Evolutionary conservation across 2,113 vertebrate species (phyloP), one percentile per base, ranked within the genome.

Genomic region (Archocentrus centrarchus): DNA sequence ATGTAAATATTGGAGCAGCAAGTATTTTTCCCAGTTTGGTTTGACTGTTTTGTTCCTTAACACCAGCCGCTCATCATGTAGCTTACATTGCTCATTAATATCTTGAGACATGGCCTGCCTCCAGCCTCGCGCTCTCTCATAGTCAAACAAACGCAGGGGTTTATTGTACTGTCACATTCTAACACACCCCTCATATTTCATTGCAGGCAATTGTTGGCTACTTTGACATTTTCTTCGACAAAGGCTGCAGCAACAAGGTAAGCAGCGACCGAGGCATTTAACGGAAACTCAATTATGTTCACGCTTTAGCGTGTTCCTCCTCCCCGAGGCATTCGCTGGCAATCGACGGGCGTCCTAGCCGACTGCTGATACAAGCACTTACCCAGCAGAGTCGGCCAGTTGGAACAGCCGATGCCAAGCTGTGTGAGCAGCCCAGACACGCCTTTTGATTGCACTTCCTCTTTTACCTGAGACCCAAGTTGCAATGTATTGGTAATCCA

Each of bases 161-260:
- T 94, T 94, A 90, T 89, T 87, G 81, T 93, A 78, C 89, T 95
- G 91, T 90, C 92, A 93, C 90, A 85, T 91, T 94, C 91, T 93
- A 94, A 95, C 92, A 83, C 75, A 22, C 58, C 44, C 75, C 88
- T 95, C 90, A 88, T 94, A 93, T 95, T 94, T 93, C 90, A 90
- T 95, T 95, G 88, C 90, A 99, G 98, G 98, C 97, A 86, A 60
- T 99, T 91, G 97, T 97, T 91, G 98, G 98, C 89, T 98, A 98
- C 95, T 99, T 99, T 93, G 98, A 99, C 95, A 94, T 99, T 93
- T 97, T 96, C 95, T 99, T 99, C 91, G 96, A 98, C 94, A 97
- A 96, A 95, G 96, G 96, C 95, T 99, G 97, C 94, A 90, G 91
- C 78, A 96, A 96, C 64, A 97, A 96, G 93, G 98, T 98, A 92